Evolutionary conservation across 2,113 vertebrate species (phyloP), one percentile per base, ranked within the genome.

Genomic region (Willisornis vidua): DNA sequence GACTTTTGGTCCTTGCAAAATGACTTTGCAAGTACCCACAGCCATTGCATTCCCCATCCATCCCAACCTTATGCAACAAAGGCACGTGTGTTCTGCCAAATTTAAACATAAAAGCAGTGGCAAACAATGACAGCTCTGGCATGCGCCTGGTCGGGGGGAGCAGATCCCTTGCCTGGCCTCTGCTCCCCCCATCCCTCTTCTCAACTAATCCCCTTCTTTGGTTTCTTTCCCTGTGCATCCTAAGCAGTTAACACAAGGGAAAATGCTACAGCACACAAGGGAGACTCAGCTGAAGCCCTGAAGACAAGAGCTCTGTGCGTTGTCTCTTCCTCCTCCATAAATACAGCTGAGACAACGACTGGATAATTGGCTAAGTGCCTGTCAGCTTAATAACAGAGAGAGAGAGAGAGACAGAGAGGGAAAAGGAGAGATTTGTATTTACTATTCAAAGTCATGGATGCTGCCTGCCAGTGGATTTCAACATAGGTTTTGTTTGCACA

Each of bases 291-390:
- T 96, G 71, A 86, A 94, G 89, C 82, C 89, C 96, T 68, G 95
- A 90, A 96, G 94, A 97, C 95, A 94, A 82, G 96, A 95, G 85
- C 85, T 89, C 58, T 82, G 71, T 41, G 48, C 66, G 10, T 90
- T 93, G 78, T 39, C 87, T 90, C 82, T 94, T 97, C 92, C 87
- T 96, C 96, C 77, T 94, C 91, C 72, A 88, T 97, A 96, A 98
- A 96, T 94, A 96, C 88, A 83, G 90, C 92, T 95, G 96, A 96
- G 74, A 94, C 59, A 39, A 96, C 18, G 74, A 97, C 55, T 89
- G 97, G 88, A 82, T 95, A 98, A 97, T 93, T 97, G 97, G 95
- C 93, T 94, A 97, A 95, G 89, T 96, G 95, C 84, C 93, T 96
- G 94, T 97, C 91, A 97, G 94, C 86, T 91, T 94, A 96, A 97